These are phyloP conservation scores for Macrostomum lignano DNA, from an alignment of 1,140 invertebrate species.

Conservation along the genomic window DNA sequence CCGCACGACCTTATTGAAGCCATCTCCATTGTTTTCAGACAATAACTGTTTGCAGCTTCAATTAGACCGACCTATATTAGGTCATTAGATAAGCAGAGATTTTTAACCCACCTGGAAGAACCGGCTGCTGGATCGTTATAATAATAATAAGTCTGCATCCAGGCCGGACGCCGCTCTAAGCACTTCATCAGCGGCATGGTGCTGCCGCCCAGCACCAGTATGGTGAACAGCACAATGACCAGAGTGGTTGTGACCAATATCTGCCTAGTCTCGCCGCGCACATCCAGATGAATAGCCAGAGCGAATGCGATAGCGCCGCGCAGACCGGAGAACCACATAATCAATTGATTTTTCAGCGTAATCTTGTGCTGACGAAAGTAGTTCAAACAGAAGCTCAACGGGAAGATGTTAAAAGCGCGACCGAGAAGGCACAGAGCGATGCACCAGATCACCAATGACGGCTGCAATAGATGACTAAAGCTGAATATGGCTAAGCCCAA, in stretches of 20 bases:
- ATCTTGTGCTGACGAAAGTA: conserved; percentile 87
- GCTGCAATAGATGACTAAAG: conserved; percentile 43
- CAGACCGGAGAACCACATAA: conserved; percentile 94
- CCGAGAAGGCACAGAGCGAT: conserved; percentile 62
- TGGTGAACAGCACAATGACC: conserved; percentile 3
- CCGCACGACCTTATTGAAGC: too few species aligned
- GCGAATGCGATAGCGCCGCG: conserved; percentile 91
- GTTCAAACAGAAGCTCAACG: conserved; percentile 65
- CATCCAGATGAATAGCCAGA: conserved; percentile 47
- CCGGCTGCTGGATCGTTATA: too few species aligned
- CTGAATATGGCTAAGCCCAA: conserved; percentile 85
- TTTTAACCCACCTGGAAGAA: too few species aligned
- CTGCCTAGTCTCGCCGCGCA: not conserved
- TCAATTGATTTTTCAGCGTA: conserved; percentile 88
- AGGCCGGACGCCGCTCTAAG: not conserved
- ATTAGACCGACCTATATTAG: too few species aligned
- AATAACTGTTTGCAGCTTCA: too few species aligned
- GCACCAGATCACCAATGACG: conserved; percentile 62
- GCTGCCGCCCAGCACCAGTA: conserved; percentile 1
- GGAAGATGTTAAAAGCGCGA: conserved; percentile 81
- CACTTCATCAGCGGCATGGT: conserved; percentile 1
- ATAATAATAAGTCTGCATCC: too few species aligned
- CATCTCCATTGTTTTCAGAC: too few species aligned
- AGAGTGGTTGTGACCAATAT: conserved; percentile 3
- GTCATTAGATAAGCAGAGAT: too few species aligned